A percentile compares a stretch with the other conserved stretches of the same genome.
These are phyloP conservation scores for Nerophis lumbriciformis DNA, from an alignment of 2,113 vertebrate species.

Conservation along the genomic window DNA sequence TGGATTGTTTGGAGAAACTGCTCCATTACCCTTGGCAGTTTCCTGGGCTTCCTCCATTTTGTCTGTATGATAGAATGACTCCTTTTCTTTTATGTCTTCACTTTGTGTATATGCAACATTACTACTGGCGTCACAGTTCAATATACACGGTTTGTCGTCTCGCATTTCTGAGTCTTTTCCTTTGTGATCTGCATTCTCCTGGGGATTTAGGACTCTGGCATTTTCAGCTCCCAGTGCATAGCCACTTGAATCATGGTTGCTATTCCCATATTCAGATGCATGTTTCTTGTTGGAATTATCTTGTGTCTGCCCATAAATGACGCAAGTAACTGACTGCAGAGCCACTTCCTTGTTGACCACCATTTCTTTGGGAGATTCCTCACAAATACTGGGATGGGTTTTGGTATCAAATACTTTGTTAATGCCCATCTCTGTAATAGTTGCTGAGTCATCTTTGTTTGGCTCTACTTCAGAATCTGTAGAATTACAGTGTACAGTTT, in stretches of 20 bases:
- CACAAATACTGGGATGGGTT: neutral
- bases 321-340: neutral
- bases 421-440: conserved; percentile 13
- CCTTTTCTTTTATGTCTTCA: conserved; percentile 14
- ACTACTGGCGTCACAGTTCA: conserved; percentile 1
- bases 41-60: neutral
- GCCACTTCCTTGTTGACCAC: neutral
- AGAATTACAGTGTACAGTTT: neutral
- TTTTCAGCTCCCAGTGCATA: conserved; percentile 1
- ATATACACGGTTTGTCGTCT: neutral
- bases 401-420: conserved; percentile 3
- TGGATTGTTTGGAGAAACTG: neutral
- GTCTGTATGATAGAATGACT: neutral
- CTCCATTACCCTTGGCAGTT: neutral
- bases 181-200: neutral
- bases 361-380: neutral
- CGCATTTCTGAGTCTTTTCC: neutral
- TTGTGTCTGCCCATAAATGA: neutral
- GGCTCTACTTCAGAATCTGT: neutral
- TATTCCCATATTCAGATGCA: conserved; percentile 4
- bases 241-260: conserved; percentile 6
- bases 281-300: conserved; percentile 1
- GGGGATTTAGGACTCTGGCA: neutral
- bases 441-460: conserved; percentile 8
- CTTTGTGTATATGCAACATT: neutral